A percentile compares a stretch with the other conserved stretches of the same genome.
phyloP scores from a whole-genome alignment of 2,113 vertebrate genomes.

The Eptesicus fuscus region DNA sequence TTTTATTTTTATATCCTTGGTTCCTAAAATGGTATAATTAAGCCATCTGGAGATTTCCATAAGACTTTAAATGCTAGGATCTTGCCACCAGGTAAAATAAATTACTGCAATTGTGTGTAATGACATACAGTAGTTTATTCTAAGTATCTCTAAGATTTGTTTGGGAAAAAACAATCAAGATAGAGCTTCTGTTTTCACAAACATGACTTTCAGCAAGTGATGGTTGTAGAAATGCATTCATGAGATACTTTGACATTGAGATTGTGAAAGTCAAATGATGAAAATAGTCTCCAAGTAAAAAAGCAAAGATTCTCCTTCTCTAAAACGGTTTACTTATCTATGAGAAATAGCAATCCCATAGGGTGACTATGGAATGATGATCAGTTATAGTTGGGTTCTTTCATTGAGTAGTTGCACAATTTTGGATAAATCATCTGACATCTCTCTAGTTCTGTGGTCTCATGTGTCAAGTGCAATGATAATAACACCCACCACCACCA shows the following conservation, averaged over 20 bases:
- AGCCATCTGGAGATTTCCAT: constrained; percentile 57
- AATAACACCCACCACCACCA: neutral
- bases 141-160: neutral
- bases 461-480: neutral
- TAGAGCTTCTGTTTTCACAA: neutral
- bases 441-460: neutral
- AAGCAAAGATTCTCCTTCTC: neutral
- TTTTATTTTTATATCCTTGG: constrained; percentile 44
- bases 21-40: constrained; percentile 40
- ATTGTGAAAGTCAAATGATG: neutral
- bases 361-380: neutral
- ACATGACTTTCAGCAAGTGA: neutral
- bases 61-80: constrained; percentile 46
- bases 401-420: neutral
- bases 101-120: neutral
- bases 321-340: neutral
- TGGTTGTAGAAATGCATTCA: neutral
- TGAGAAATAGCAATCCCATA: neutral
- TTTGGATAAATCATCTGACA: neutral
- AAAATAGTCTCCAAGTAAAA: neutral
- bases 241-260: neutral
- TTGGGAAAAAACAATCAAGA: neutral
- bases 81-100: constrained; percentile 50
- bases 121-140: constrained; percentile 28
- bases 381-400: neutral